These are phyloP conservation scores for Bambusicola thoracicus DNA, from an alignment of 2,113 vertebrate species.

Conservation along the genomic window DNA sequence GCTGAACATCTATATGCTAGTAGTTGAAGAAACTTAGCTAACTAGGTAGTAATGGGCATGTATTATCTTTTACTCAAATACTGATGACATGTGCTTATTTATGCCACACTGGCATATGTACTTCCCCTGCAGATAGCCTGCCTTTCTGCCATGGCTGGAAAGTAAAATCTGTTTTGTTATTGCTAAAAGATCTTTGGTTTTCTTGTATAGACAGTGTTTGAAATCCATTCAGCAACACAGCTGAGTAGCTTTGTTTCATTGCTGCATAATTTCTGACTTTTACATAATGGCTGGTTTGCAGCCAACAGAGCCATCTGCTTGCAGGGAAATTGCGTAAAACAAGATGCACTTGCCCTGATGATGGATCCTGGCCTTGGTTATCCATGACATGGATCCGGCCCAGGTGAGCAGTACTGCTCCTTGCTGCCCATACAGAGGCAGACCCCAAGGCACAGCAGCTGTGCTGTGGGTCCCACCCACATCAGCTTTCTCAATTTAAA, in stretches of 20 bases:
- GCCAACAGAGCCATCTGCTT: constrained; percentile 64
- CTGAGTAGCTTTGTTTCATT: constrained; percentile 53
- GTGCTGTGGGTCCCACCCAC: not conserved
- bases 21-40: not conserved
- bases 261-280: constrained; percentile 52
- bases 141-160: not conserved
- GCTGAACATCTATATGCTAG: not conserved
- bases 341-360: constrained; percentile 29
- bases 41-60: not conserved
- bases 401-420: constrained; percentile 1
- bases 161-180: not conserved
- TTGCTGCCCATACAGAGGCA: not conserved
- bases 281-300: constrained; percentile 51
- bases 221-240: constrained; percentile 47
- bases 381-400: not conserved
- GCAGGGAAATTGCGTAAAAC: constrained; percentile 19
- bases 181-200: not conserved
- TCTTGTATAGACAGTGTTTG: constrained; percentile 17
- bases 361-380: not conserved
- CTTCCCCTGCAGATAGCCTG: not conserved
- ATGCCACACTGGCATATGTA: not conserved
- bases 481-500: not conserved
- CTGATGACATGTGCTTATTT: not conserved
- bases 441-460: not conserved
- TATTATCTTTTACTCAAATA: not conserved